Evolutionary conservation across 2,113 vertebrate genomes (phyloP), one percentile per base, ranked within the genome.

Genomic region (Prinia subflava): DNA sequence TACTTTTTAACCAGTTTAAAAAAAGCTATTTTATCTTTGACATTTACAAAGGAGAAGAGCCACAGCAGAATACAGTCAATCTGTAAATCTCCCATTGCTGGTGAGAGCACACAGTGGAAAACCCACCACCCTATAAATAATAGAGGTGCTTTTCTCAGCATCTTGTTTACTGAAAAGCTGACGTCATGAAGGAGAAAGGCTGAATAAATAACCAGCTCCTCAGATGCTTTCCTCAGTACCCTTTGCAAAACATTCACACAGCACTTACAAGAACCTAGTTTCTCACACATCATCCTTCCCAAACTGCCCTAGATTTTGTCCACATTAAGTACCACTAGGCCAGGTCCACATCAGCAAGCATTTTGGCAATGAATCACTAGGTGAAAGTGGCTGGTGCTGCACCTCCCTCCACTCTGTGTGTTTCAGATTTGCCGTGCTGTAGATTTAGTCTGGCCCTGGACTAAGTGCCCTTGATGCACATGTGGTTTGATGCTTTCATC

Each of bases 61-160:
- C 83, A 35, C 9, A 0, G 50, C 52, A 82, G 55, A 75, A 82
- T 7, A 91, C 23, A 67, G 80, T 57, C 33, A 35, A 55, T 88
- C 79, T 85, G 41, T 50, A 2, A 53, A 55, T 49, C 60, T 86
- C 62, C 64, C 28, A 2, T 22, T 91, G 75, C 21, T 74, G 53
- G 47, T 55, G 78, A 90, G 27, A 81, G 46, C 56, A 56, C 41
- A 25, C 15, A 3, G 22, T 42, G 64, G 42, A 92, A 95, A 93
- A 83, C 33, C 47, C 30, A 64, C 27, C 21, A n/a, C 28, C 44
- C 65, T 94, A 89, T 97, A 95, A 97, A 94, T 97, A 95, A 89
- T 87, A 70, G 52, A 89, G 44, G 62, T 57, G 57, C 71, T 77
- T 92, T 78, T 94, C 73, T 67, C 83, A 75, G 76, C 90, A 73